Evolutionary conservation across 2,888 invertebrate genomes (phyloP).

Genomic region (Chloroclysta siterata): DNA sequence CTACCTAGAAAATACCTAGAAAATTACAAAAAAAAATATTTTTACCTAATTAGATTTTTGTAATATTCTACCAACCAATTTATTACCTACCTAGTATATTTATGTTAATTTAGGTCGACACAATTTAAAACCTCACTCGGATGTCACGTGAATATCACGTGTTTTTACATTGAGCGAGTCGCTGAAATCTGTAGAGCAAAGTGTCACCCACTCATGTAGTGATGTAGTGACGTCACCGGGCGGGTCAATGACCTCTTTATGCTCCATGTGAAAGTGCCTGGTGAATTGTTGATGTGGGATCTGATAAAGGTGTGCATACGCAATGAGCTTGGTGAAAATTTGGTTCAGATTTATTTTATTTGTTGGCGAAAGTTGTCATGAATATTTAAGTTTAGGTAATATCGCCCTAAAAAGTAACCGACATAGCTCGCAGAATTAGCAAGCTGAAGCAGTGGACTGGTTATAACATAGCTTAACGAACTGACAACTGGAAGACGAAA

Average conservation of each 20-base stretch:
- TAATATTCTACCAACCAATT: too few species aligned
- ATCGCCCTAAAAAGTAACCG: too few species aligned
- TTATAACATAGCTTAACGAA: too few species aligned
- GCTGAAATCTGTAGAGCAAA: conserved; percentile 9
- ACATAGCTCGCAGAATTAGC: too few species aligned
- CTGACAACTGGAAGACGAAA: too few species aligned
- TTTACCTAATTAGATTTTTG: too few species aligned
- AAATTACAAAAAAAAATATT: too few species aligned
- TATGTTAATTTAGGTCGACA: too few species aligned
- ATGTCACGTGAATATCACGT: background rate
- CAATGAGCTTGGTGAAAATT: conserved; percentile 4
- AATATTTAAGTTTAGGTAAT: background rate
- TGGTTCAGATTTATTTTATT: conserved; percentile 10
- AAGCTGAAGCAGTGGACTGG: too few species aligned
- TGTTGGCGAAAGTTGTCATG: conserved; percentile 5
- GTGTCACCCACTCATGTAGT: conserved; percentile 1
- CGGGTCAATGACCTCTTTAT: conserved; percentile 25
- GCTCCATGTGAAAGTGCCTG: conserved; percentile 24
- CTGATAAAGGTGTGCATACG: conserved; percentile 6
- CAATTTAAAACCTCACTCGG: too few species aligned
- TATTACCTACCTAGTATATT: too few species aligned
- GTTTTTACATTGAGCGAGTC: background rate
- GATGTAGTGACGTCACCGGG: conserved; percentile 31
- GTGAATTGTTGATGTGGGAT: conserved; percentile 24
- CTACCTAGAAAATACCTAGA: too few species aligned